phyloP scores from a whole-genome alignment of 2,888 invertebrate species.

The Drosophila mercatorum region DNA sequence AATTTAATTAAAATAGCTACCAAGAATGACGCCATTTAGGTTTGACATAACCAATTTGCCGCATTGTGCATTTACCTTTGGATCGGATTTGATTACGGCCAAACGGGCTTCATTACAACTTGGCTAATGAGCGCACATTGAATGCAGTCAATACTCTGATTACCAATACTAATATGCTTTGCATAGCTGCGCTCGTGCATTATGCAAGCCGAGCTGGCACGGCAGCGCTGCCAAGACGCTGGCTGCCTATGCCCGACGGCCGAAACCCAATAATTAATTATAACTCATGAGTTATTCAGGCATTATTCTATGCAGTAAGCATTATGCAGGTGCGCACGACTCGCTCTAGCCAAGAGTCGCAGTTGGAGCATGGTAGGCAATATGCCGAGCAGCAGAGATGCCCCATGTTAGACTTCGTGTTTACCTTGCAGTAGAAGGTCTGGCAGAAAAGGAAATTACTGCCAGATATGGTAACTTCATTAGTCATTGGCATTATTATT shows the following conservation, averaged over 20 bases:
- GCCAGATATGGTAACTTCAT: too few species aligned
- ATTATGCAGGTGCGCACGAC: not conserved
- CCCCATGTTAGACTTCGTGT: too few species aligned
- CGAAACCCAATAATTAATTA: not conserved
- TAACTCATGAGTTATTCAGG: not conserved
- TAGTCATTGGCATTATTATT: too few species aligned
- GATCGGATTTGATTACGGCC: constrained; percentile 5
- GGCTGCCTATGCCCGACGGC: not conserved
- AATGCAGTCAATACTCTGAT: constrained; percentile 3
- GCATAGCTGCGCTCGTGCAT: not conserved
- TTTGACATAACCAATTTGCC: constrained; percentile 4
- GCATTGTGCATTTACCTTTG: constrained; percentile 10
- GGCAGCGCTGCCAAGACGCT: not conserved
- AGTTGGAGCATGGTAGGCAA: not conserved
- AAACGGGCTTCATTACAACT: constrained; percentile 8
- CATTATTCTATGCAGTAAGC: not conserved
- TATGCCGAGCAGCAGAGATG: not conserved
- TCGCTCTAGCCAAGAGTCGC: not conserved
- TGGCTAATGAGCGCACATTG: not conserved
- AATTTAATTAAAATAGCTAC: constrained; percentile 48
- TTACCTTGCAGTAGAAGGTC: too few species aligned
- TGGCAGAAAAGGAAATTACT: too few species aligned
- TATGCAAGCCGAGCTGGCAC: not conserved
- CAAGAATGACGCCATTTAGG: constrained; percentile 28
- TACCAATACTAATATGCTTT: not conserved